Conservation (phyloP, 2,797 vertebrate species). For the Neosilurus hyrtlii region DNA sequence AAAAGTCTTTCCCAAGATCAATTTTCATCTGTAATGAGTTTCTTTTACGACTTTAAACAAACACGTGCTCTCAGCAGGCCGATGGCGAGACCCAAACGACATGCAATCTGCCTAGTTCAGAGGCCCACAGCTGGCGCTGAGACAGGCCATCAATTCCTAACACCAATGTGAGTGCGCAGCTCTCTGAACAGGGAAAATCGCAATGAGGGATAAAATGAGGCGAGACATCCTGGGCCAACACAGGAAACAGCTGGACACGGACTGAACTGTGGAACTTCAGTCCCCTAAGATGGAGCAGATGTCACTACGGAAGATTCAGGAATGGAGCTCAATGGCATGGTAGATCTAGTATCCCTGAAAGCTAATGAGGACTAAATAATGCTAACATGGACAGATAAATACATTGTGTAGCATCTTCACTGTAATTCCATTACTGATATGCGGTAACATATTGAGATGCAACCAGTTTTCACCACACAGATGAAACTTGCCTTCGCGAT, state of each 20-base stretch:
- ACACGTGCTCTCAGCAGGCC: constrained; percentile 59
- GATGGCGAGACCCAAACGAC: constrained; percentile 62
- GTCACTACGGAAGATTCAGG: constrained; percentile 27
- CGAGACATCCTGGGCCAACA: constrained; percentile 40
- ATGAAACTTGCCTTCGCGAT: constrained; percentile 81
- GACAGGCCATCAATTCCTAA: constrained; percentile 65
- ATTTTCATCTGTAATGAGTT: constrained; percentile 2
- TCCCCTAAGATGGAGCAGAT: constrained; percentile 31
- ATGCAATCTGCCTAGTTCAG: constrained; percentile 60
- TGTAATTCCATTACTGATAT: background rate
- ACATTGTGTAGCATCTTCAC: background rate
- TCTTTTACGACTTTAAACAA: constrained; percentile 40
- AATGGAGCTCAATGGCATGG: constrained; percentile 8
- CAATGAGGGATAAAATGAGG: constrained; percentile 64
- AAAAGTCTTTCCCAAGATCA: constrained; percentile 4
- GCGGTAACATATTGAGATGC: too few relatives aligned
- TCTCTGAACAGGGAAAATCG: constrained; percentile 57
- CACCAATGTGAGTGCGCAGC: constrained; percentile 52
- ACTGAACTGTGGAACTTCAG: constrained; percentile 19
- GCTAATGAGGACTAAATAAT: background rate
- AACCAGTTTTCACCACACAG: background rate
- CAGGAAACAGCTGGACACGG: constrained; percentile 52
- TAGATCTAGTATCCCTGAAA: background rate
- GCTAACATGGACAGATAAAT: background rate
- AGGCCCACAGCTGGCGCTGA: constrained; percentile 56